Evolutionary conservation across 2,888 invertebrate species (phyloP), one percentile per base, ranked within the genome.

Genomic region (Euspilapteryx auroguttella): DNA sequence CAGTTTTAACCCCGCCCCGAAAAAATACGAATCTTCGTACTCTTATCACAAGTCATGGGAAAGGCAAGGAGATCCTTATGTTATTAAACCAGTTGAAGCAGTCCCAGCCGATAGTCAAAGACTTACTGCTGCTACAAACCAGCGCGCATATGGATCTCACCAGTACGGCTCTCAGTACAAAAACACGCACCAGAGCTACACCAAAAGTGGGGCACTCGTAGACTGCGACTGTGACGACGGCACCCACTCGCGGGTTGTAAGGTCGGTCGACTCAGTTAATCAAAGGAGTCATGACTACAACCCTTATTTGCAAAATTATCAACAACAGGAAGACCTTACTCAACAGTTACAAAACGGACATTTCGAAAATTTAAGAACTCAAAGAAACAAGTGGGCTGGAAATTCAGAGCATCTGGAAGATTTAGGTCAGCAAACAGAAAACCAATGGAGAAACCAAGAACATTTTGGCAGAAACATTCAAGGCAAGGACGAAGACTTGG

Each of bases 41-140:
- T 63, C 76, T 4, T 77, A 77, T 37, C 73, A 76, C 32, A 77
- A 77, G 40, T 58, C 77, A 13, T 77, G 77, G 77, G 77, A 77
- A 40, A 61, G 61, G 30, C 75, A 66, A 41, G 77, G 76, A 12
- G 75, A 73, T 38, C 77, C 77, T 6, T 77, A 77, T 29, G 47
- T 73, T 5, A 77, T 77, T 21, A 44, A 52, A 37, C 76, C 75
- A n/a, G 47, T 40, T 12, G 44, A 51, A 6, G 42, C 37, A 36
- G 17, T 6, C 5, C 17, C 17, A 6, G 5, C 8, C 5, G n/a
- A n/a, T n/a, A n/a, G n/a, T n/a, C 57, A 59, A 39, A 51, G 45
- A 47, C 34, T 64, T 24, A 49, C 49, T 14, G 44, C 55, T 25
- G 42, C 45, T 25, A 47, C 57, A 27, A 45, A 42, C 30, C 44